phyloP scores from a whole-genome alignment of 2,888 invertebrate species.

The Arenicola marina region DNA sequence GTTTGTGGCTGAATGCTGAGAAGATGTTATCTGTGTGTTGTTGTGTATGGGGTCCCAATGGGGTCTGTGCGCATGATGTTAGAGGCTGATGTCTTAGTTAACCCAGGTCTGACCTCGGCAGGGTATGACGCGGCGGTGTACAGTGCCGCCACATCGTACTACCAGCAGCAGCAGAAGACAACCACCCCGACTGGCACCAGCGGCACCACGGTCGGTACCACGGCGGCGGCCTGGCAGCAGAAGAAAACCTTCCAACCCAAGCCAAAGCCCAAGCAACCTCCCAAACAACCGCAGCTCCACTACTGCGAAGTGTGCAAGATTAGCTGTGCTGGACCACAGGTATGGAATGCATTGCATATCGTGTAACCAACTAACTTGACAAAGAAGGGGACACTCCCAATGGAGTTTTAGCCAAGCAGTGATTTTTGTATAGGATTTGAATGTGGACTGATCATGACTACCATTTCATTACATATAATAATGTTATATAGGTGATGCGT shows the following conservation, averaged over 20 bases:
- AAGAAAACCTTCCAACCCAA: constrained; percentile 66
- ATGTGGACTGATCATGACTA: too few relatives aligned
- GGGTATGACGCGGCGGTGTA: constrained; percentile 95
- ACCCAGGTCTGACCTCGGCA: constrained; percentile 17
- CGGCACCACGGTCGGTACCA: constrained; percentile 19
- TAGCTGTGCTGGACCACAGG: constrained; percentile 92
- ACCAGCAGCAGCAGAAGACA: constrained; percentile 74
- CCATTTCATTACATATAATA: too few relatives aligned
- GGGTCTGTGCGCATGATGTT: too few relatives aligned
- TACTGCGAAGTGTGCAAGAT: constrained; percentile 99
- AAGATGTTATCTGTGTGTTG: too few relatives aligned
- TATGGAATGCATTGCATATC: constrained; percentile 41
- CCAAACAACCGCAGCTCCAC: constrained; percentile 69
- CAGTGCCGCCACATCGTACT: constrained; percentile 93
- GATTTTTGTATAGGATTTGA: too few relatives aligned
- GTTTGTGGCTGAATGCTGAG: too few relatives aligned
- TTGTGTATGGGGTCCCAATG: too few relatives aligned
- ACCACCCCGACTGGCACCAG: too few relatives aligned
- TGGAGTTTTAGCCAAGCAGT: too few relatives aligned
- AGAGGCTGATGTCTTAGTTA: too few relatives aligned
- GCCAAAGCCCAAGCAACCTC: constrained; percentile 63
- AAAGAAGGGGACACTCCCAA: too few relatives aligned
- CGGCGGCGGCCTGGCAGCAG: neutral
- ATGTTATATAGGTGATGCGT: too few relatives aligned
- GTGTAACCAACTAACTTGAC: neutral